These are phyloP conservation scores for Irena cyanogastra DNA, from an alignment of 2,113 vertebrate genomes.

Conservation along the genomic window DNA sequence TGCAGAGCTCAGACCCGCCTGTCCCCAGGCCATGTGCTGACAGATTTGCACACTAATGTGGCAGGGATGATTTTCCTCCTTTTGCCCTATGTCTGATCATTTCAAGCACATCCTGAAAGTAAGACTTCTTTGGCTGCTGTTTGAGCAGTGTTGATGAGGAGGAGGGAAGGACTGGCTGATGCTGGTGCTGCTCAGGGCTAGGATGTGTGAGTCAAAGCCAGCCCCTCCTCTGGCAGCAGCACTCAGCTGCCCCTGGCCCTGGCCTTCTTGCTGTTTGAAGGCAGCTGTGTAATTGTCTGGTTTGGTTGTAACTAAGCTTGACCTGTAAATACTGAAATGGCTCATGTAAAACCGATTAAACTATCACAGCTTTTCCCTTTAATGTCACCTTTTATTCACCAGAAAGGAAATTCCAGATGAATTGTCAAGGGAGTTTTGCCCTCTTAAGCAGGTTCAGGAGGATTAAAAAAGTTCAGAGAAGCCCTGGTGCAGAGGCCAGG, in stretches of 20 bases:
- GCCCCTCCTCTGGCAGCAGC: not conserved
- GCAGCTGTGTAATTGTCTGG: not conserved
- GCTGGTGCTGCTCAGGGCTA: not conserved
- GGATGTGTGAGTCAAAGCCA: not conserved
- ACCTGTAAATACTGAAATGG: not conserved
- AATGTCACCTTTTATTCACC: conserved; percentile 17
- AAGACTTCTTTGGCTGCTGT: not conserved
- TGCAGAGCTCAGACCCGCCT: not conserved
- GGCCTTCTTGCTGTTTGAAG: not conserved
- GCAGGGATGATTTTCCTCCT: not conserved
- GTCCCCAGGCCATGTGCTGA: not conserved
- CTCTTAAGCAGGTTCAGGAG: not conserved
- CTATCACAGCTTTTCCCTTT: not conserved
- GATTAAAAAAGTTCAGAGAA: not conserved
- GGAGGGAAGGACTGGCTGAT: not conserved
- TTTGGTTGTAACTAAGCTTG: not conserved
- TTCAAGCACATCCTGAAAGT: not conserved
- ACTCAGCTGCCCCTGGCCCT: not conserved
- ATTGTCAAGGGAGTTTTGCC: not conserved
- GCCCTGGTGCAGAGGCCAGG: not conserved
- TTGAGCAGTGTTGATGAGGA: not conserved
- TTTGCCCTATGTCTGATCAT: rapidly evolving
- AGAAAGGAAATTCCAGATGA: not conserved
- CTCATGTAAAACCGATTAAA: not conserved
- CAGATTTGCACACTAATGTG: not conserved